These are phyloP conservation scores for Artibeus jamaicensis DNA, from an alignment of 2,797 vertebrate species.

Conservation along the genomic window DNA sequence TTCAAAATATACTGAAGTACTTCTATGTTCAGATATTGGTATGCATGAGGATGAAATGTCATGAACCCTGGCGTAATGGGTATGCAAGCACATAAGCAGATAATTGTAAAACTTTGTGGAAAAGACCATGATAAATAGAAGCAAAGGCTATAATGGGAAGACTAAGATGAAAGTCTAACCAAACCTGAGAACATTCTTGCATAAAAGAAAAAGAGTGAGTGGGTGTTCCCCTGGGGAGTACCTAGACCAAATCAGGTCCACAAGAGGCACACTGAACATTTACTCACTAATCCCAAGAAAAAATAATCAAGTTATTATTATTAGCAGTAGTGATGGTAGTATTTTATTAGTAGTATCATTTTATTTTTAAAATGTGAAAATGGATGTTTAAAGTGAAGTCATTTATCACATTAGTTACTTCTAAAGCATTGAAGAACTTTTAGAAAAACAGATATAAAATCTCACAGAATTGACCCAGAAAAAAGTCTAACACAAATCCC, in stretches of 20 bases:
- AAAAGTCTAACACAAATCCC: background rate
- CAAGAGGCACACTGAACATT: background rate
- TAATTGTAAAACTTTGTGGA: background rate
- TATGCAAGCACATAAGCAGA: background rate
- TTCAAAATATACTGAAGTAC: background rate
- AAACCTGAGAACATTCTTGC: background rate
- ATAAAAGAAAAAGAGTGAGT: background rate
- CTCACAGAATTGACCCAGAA: background rate
- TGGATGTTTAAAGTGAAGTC: background rate
- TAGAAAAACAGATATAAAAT: conserved; percentile 19
- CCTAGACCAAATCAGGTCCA: background rate
- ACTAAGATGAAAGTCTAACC: background rate
- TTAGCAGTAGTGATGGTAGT: background rate
- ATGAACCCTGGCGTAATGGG: background rate
- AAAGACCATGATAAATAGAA: background rate
- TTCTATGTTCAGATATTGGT: background rate
- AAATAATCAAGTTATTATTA: background rate
- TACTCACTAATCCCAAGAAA: background rate
- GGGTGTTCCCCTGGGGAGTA: background rate
- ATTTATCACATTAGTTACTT: background rate
- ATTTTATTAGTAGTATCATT: background rate
- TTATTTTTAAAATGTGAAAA: background rate
- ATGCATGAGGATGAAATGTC: background rate
- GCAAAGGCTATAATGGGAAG: background rate
- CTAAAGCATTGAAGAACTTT: conserved; percentile 1